Evolutionary conservation across 2,113 vertebrate genomes (phyloP).

Genomic region (Melanerpes aurifrons): DNA sequence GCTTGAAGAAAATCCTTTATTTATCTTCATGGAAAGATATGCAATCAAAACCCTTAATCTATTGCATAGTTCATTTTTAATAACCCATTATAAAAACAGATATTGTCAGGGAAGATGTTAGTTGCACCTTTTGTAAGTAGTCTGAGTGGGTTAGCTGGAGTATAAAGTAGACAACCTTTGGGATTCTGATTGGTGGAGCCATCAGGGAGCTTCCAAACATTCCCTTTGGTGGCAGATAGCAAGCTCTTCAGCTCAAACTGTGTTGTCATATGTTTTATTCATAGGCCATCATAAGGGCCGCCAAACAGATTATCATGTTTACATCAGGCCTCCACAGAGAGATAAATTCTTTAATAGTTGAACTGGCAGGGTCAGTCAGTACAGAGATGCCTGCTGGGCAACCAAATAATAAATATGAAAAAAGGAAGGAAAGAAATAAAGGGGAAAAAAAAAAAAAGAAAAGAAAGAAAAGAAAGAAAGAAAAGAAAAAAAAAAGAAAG

Average conservation of each 20-base stretch:
- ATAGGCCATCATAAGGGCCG: conserved; percentile 82
- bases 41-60: neutral
- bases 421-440: neutral
- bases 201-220: conserved; percentile 72
- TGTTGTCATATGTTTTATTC: conserved; percentile 90
- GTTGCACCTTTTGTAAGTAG: conserved; percentile 70
- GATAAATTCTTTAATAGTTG: conserved; percentile 89
- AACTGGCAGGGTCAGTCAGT: conserved; percentile 77
- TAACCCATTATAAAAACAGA: conserved; percentile 74
- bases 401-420: conserved; percentile 72
- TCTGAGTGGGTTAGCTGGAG: neutral
- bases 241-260: conserved; percentile 80
- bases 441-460: neutral
- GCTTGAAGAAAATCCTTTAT: neutral
- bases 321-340: conserved; percentile 86
- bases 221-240: conserved; percentile 81
- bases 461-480: conserved; percentile 1
- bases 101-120: conserved; percentile 70
- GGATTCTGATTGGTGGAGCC: conserved; percentile 77
- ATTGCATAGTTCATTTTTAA: conserved; percentile 68
- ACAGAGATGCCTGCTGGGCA: conserved; percentile 72
- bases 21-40: neutral
- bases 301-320: conserved; percentile 92
- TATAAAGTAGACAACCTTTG: conserved; percentile 69
- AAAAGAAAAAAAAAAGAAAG: neutral